Percentiles rank a stretch among this genome's conserved stretches.
Evolutionary conservation across 2,113 vertebrate genomes (phyloP).

Genomic region (Loxodonta africana): DNA sequence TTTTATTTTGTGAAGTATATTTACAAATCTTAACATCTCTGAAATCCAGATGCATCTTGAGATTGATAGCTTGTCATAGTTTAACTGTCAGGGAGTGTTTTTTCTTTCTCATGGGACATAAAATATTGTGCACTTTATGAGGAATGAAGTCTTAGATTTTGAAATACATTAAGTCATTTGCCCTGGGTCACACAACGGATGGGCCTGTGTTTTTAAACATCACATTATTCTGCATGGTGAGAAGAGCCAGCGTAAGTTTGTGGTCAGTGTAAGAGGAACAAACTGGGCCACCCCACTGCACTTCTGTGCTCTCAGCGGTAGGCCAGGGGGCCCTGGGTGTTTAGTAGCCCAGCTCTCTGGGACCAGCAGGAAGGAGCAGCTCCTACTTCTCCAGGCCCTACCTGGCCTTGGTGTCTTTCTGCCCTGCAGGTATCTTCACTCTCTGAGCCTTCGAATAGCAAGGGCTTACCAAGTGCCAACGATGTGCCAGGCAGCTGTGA

Average conservation of each 20-base stretch:
- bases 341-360: not conserved
- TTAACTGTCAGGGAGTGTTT: not conserved
- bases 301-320: not conserved
- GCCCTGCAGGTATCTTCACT: not conserved
- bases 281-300: not conserved
- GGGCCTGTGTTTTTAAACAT: not conserved
- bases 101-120: not conserved
- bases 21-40: constrained; percentile 10
- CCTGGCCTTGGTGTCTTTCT: not conserved
- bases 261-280: not conserved
- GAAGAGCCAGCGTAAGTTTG: not conserved
- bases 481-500: not conserved
- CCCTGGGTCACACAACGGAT: not conserved
- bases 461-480: not conserved
- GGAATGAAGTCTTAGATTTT: not conserved
- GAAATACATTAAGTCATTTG: not conserved
- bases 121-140: not conserved
- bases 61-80: not conserved
- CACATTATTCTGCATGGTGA: not conserved
- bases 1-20: constrained; percentile 41
- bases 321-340: not conserved
- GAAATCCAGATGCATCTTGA: not conserved
- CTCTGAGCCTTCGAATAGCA: not conserved
- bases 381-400: no score
- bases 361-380: not conserved